Evolutionary conservation across 2,888 invertebrate species (phyloP).

Genomic region (Maniola hyperantus): DNA sequence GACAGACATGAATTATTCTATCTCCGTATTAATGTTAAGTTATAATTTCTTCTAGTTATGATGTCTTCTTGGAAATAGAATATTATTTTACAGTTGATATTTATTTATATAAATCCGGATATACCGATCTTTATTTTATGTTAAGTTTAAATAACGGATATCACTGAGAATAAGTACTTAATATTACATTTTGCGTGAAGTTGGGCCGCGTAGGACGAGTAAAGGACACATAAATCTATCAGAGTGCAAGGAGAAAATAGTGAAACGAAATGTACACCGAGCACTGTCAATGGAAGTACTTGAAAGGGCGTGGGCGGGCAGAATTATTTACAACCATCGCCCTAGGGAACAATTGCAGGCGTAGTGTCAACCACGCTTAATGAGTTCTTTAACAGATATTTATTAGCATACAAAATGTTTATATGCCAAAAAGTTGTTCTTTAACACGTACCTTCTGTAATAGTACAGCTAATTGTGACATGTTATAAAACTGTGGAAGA

Average conservation of each 20-base stretch:
- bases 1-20: too few relatives aligned
- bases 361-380: conserved; percentile 26
- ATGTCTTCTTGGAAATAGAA: too few relatives aligned
- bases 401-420: conserved; percentile 13
- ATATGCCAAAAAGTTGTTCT: conserved; percentile 8
- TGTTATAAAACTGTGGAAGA: too few relatives aligned
- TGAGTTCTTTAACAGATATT: conserved; percentile 26
- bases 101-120: background rate
- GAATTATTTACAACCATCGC: conserved; percentile 48
- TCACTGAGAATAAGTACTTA: conserved; percentile 23
- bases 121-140: background rate
- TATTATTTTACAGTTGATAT: too few relatives aligned
- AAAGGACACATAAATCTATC: conserved; percentile 69
- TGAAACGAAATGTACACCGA: conserved; percentile 52
- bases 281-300: conserved; percentile 50
- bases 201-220: conserved; percentile 58
- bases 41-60: too few relatives aligned
- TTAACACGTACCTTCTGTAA: background rate
- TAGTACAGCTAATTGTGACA: background rate
- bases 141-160: background rate
- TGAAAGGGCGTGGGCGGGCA: conserved; percentile 60
- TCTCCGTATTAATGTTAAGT: too few relatives aligned
- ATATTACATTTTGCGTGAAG: conserved; percentile 37
- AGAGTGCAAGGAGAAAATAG: conserved; percentile 65
- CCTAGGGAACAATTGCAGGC: conserved; percentile 27